Conservation (phyloP, 2,113 vertebrate genomes). For the Chunga burmeisteri region DNA sequence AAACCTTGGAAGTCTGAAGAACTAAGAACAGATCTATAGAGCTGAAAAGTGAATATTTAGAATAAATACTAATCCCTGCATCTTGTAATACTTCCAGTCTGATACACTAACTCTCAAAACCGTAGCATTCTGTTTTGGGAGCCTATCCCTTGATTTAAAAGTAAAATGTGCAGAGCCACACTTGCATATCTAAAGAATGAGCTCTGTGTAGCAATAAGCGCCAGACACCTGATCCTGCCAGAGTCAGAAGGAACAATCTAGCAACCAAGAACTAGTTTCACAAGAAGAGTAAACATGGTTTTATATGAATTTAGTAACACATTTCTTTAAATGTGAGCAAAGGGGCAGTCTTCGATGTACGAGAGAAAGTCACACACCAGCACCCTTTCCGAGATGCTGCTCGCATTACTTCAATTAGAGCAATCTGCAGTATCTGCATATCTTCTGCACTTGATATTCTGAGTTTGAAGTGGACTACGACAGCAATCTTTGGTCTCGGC, state of each 20-base stretch:
- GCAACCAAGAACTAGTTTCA: neutral
- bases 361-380: neutral
- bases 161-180: neutral
- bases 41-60: neutral
- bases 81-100: neutral
- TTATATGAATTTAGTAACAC: neutral
- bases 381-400: neutral
- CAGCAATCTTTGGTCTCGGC: neutral
- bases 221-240: conserved; percentile 17
- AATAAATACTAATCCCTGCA: neutral
- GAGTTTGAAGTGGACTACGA: neutral
- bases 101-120: neutral
- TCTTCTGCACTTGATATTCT: accelerated
- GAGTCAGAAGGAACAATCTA: conserved; percentile 17
- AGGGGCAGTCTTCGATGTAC: accelerated
- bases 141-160: neutral
- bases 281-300: neutral
- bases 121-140: neutral
- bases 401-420: neutral
- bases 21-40: neutral
- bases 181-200: neutral
- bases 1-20: neutral
- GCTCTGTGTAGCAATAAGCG: neutral
- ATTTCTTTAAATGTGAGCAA: neutral
- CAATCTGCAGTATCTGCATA: neutral